These are phyloP conservation scores for Gryon sp. DNA, from an alignment of 1,140 invertebrate genomes.

Conservation along the genomic window DNA sequence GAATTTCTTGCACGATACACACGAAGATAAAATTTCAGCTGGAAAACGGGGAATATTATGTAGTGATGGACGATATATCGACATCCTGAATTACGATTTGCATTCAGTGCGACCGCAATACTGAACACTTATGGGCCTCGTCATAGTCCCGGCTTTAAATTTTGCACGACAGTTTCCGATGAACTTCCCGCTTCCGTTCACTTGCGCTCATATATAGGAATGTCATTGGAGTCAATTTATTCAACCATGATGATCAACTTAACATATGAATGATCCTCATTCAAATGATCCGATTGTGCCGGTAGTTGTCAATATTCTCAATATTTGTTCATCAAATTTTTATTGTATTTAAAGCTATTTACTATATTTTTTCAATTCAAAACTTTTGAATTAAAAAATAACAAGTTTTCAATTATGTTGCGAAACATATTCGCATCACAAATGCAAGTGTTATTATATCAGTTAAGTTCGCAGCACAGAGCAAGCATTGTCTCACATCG, in stretches of 20 bases:
- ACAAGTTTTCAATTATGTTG: no score
- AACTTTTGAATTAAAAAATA: no score
- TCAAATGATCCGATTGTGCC: conserved; percentile 1
- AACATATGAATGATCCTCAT: not conserved
- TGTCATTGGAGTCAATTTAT: conserved; percentile 25
- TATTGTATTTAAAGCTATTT: no score
- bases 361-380: no score
- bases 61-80: conserved; percentile 24
- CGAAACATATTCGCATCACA: no score
- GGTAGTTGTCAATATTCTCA: no score
- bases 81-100: conserved; percentile 51
- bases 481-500: conserved; percentile 32
- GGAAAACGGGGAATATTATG: conserved; percentile 18
- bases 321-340: no score
- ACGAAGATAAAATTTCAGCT: conserved; percentile 27
- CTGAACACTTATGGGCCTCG: conserved; percentile 50
- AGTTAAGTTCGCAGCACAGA: no score
- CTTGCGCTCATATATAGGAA: conserved; percentile 12
- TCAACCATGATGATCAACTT: conserved; percentile 5
- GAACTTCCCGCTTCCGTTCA: conserved; percentile 54
- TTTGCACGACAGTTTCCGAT: conserved; percentile 55
- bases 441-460: no score
- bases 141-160: conserved; percentile 58
- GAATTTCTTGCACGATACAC: not conserved
- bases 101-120: conserved; percentile 51